These are phyloP conservation scores for Rhagonycha lutea DNA, from an alignment of 2,888 invertebrate genomes.

Conservation along the genomic window DNA sequence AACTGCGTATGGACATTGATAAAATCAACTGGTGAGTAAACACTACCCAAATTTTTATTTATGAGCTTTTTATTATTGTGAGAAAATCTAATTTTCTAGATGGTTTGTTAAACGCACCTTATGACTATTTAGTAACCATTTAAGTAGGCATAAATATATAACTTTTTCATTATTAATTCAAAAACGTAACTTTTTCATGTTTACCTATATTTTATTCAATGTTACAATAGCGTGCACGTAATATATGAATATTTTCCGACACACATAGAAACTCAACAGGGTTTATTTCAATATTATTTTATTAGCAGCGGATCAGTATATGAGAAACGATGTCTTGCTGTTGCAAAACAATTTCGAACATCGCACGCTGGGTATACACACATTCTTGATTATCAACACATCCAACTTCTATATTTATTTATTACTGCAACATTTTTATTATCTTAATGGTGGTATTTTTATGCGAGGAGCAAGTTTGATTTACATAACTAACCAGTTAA, in stretches of 20 bases:
- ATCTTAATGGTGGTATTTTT: constrained; percentile 31
- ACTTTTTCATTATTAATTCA: neutral
- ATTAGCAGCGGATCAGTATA: constrained; percentile 33
- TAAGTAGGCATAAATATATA: neutral
- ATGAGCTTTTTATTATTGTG: neutral
- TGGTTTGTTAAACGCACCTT: neutral
- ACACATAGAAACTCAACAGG: constrained; percentile 24
- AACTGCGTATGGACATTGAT: neutral
- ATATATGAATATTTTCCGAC: constrained; percentile 3
- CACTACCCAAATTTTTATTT: neutral
- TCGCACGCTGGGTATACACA: constrained; percentile 37
- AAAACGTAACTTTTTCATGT: neutral
- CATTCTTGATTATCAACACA: constrained; percentile 42
- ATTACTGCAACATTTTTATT: constrained; percentile 36
- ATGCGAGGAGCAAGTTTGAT: constrained; percentile 22
- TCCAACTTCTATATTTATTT: constrained; percentile 36
- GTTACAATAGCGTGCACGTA: constrained; percentile 6
- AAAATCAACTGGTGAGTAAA: neutral
- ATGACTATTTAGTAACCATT: neutral
- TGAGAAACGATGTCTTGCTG: constrained; percentile 34
- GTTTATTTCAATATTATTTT: constrained; percentile 39
- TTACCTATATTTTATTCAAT: neutral
- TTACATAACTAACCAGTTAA: constrained; percentile 23
- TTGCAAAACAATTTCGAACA: constrained; percentile 35
- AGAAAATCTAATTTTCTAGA: neutral